A percentile compares a stretch with the other conserved stretches of the same genome.
These are phyloP conservation scores for Conger conger DNA, from an alignment of 2,113 vertebrate species.

Conservation along the genomic window DNA sequence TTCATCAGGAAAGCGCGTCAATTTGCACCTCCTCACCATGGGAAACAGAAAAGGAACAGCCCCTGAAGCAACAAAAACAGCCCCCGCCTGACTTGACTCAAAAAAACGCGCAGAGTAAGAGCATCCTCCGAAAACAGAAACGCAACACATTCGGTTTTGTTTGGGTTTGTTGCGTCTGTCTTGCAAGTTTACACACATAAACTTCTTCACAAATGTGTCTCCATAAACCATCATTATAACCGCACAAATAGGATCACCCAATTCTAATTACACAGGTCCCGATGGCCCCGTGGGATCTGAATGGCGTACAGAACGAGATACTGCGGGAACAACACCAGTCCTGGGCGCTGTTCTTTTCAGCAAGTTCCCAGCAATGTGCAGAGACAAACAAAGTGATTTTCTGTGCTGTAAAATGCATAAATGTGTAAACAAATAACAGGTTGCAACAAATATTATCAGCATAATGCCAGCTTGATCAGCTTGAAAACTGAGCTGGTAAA, in stretches of 20 bases:
- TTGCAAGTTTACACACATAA: not conserved
- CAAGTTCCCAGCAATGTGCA: not conserved
- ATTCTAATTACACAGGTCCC: not conserved
- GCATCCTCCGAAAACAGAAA: not conserved
- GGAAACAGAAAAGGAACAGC: constrained; percentile 18
- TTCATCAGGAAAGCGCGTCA: constrained; percentile 21
- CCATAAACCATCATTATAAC: not conserved
- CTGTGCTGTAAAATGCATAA: not conserved
- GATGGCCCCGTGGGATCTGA: not conserved
- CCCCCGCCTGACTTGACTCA: not conserved
- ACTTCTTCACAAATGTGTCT: not conserved
- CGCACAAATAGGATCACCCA: not conserved
- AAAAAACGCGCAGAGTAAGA: not conserved
- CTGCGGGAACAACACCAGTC: not conserved
- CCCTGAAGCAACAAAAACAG: constrained; percentile 16
- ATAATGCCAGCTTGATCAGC: too few species aligned
- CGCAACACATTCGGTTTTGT: not conserved
- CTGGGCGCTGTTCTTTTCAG: too few species aligned
- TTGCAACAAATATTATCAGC: not conserved
- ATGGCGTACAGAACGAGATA: not conserved
- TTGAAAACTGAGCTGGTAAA: too few species aligned
- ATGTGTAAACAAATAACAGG: not conserved
- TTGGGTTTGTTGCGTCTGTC: not conserved
- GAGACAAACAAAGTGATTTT: not conserved
- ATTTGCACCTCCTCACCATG: not conserved